Base-by-base conservation (phyloP, 2,888 invertebrate species). In the Eupithecia exiguata region DNA sequence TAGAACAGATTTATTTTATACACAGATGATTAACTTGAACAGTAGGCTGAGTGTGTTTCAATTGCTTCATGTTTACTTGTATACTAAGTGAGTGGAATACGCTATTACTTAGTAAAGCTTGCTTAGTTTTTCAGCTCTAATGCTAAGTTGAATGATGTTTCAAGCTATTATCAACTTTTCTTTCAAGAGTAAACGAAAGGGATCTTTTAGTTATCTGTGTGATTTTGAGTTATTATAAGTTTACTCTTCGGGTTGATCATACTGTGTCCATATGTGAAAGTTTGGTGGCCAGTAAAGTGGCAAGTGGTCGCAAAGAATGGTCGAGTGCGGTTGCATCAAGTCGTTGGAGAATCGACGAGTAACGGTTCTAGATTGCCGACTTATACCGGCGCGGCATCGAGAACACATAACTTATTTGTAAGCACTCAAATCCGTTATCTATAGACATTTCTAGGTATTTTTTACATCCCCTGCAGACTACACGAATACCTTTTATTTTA, bases 401-500 rank as follows among this genome's bases (percentile, higher is more conserved):
- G 77, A 79, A 79, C 76, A 79, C 80, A 78, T 78, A 81, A 80
- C 79, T 80, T 81, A 81, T 80, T 79, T 77, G 72, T 79, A 79
- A 81, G 78, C 79, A 80, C 79, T 71, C 78, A 71, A 79, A 81
- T 77, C 81, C 77, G 58, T 79, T 75, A 75, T 77, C 75, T 76
- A 77, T 79, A 79, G 78, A 78, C 70, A 74, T 79, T 76, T 75
- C 72, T 79, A 77, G 74, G 75, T 79, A 77, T 76, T 84, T 86
- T 79, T 86, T 83, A 84, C 85, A 86, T 80, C 81, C 83, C 82
- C 86, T 79, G 84, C 87, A 87, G 86, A 84, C 83, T 82, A 86
- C 76, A 83, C 85, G 86, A 85, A 84, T 86, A 88, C 85, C 83
- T 87, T 90, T 91, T 90, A 91, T 90, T 91, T 92, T 91, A 89